Conservation (phyloP, 2,797 vertebrate genomes). For the Danio albolineatus region DNA sequence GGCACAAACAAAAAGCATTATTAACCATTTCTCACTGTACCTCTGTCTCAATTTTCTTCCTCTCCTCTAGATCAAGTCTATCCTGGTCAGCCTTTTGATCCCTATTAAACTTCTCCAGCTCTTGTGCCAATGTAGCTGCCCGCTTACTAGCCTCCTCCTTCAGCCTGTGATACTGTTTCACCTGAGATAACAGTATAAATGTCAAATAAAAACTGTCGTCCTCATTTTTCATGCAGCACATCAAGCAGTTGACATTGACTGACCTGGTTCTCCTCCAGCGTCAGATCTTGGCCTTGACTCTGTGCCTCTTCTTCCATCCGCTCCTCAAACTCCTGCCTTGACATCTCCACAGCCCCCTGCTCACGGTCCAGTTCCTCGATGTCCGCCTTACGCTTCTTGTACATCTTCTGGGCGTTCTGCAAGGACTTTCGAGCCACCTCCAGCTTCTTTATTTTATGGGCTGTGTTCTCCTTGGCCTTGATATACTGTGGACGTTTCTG, state of each 20-base stretch:
- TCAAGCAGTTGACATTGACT: not conserved
- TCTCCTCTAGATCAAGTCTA: conserved; percentile 92
- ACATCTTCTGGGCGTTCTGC: conserved; percentile 96
- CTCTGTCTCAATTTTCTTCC: conserved; percentile 98
- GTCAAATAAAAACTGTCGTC: not conserved
- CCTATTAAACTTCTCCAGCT: conserved; percentile 95
- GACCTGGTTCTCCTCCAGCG: conserved; percentile 92
- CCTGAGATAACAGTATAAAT: conserved; percentile 71
- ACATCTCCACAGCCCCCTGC: conserved; percentile 89
- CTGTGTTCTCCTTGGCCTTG: conserved; percentile 97
- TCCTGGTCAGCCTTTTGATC: conserved; percentile 98
- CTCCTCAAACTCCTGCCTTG: conserved; percentile 96
- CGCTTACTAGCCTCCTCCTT: conserved; percentile 97
- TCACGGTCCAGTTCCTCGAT: conserved; percentile 96
- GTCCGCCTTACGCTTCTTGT: conserved; percentile 93
- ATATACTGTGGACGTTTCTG: conserved; percentile 97
- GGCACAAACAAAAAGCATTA: not conserved
- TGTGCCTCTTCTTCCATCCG: conserved; percentile 97
- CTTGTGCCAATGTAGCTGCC: conserved; percentile 93
- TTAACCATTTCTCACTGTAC: conserved; percentile 67
- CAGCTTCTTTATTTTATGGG: conserved; percentile 98
- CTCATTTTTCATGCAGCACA: not conserved
- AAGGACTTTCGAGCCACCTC: conserved; percentile 92
- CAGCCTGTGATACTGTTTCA: conserved; percentile 93
- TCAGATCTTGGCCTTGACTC: conserved; percentile 94